A percentile compares a stretch with the other conserved stretches of the same genome.
phyloP scores from a whole-genome alignment of 2,113 vertebrate genomes.

The Entomyzon cyanotis region DNA sequence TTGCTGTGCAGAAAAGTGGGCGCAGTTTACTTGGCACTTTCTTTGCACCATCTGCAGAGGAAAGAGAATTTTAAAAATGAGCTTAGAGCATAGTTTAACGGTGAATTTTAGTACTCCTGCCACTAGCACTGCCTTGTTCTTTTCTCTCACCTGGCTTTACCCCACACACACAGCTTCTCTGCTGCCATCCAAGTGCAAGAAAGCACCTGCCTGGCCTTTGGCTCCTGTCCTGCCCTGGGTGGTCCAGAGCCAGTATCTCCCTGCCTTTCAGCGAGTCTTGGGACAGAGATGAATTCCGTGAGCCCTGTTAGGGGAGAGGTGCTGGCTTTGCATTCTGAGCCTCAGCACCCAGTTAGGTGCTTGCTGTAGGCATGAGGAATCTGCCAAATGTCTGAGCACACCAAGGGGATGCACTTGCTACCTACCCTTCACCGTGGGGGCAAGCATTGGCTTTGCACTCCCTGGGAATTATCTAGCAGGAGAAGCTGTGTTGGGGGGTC shows the following conservation, averaged over 20 bases:
- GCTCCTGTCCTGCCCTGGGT: not conserved
- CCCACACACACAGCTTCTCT: not conserved
- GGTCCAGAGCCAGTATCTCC: not conserved
- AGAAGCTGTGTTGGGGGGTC: not conserved
- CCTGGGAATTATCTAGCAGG: not conserved
- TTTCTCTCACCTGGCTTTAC: not conserved
- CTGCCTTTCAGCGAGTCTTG: not conserved
- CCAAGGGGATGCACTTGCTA: rapidly evolving
- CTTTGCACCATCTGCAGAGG: not conserved
- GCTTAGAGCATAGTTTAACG: not conserved
- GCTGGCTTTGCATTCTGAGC: not conserved
- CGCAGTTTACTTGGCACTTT: not conserved
- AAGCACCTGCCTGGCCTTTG: not conserved
- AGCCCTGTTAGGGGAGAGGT: not conserved
- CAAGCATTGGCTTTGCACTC: not conserved
- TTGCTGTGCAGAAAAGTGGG: not conserved
- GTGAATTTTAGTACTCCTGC: not conserved
- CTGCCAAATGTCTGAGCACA: not conserved
- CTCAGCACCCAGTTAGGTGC: not conserved
- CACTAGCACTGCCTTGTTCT: not conserved
- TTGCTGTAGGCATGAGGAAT: rapidly evolving
- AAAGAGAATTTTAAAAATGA: not conserved
- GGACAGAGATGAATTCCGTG: not conserved
- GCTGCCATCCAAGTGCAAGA: not conserved
- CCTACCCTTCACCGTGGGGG: rapidly evolving